These are phyloP conservation scores for Ophion ellenae DNA, from an alignment of 2,888 invertebrate genomes.

Conservation along the genomic window DNA sequence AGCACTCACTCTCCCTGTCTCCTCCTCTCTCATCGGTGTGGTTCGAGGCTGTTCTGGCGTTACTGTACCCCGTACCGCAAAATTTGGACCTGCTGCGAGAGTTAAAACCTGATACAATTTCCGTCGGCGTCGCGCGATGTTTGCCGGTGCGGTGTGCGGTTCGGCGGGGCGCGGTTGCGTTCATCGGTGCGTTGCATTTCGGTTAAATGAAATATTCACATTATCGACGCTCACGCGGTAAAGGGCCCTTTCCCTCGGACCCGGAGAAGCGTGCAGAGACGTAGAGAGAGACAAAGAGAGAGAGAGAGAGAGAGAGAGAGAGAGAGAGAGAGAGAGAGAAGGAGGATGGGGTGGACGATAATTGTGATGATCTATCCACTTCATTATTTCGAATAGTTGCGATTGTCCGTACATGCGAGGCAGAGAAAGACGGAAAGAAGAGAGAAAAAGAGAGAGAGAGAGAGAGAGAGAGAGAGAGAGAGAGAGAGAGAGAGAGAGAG, in stretches of 20 bases:
- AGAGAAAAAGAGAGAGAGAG: background rate
- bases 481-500: constrained; percentile 3
- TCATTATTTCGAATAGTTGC: constrained; percentile 74
- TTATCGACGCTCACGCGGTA: constrained; percentile 66
- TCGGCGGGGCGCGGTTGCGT: constrained; percentile 46
- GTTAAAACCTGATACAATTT: constrained; percentile 69
- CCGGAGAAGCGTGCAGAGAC: constrained; percentile 46
- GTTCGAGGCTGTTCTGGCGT: constrained; percentile 43
- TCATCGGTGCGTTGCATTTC: constrained; percentile 69
- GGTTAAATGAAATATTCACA: constrained; percentile 77
- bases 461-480: background rate
- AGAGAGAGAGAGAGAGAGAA: constrained; percentile 6
- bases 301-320: constrained; percentile 18
- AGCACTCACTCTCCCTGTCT: background rate
- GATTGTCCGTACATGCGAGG: background rate
- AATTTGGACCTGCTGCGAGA: constrained; percentile 64
- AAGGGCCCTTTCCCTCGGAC: constrained; percentile 9
- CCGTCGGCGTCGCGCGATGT: constrained; percentile 66
- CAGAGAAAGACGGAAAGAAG: background rate
- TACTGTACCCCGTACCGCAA: constrained; percentile 44
- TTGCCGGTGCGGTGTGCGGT: constrained; percentile 61
- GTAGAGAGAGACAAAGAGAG: background rate
- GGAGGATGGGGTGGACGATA: background rate
- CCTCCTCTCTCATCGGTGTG: constrained; percentile 8
- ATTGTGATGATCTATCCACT: constrained; percentile 70